Evolutionary conservation across 2,888 invertebrate species (phyloP), one percentile per base, ranked within the genome.

Genomic region (Orthosia gracilis): DNA sequence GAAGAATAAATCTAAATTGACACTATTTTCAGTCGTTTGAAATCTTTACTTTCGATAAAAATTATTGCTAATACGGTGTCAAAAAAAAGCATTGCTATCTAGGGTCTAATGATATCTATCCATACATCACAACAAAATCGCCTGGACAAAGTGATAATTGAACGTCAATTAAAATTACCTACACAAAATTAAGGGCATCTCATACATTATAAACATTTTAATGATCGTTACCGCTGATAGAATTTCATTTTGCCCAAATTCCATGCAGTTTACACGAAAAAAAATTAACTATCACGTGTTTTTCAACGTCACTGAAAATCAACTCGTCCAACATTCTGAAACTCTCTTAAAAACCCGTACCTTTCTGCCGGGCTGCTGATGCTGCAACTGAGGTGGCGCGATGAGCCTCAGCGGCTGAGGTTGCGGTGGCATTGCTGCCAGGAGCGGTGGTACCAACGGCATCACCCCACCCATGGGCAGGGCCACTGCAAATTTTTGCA

Each of bases 401-500:
- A 96, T 94, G n/a, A 96, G 93, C 89, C 96, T 86, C 78, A 96
- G 78, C 47, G 93, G 95, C 69, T 90, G 96, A 77, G 95, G 95
- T 79, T 92, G 92, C 21, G 91, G 95, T 63, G 96, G 96, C 91
- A 96, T 54, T 2, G 96, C 95, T 0, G 96, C 95, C 82, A 96
- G 87, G 88, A 96, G 83, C 55, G 95, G 96, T 61, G 96, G 96
- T 83, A 96, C 94, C 0, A 96, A 80, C 58, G 96, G 96, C 87
- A 96, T 87, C 77, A 96, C 94, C 31, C 96, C 96, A 40, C 96
- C 96, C 96, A 96, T 96, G 52, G 96, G 96, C 88, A 96, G 90
- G 40, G 96, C 96, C 80, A 96, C 96, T 72, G 96, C 96, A 86
- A 96, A 96, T 91, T 96, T 96, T 85, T 96, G 96, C 92, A 96